These are phyloP conservation scores for Romanogobio albipinnatus DNA, from an alignment of 2,113 vertebrate species.

Conservation along the genomic window DNA sequence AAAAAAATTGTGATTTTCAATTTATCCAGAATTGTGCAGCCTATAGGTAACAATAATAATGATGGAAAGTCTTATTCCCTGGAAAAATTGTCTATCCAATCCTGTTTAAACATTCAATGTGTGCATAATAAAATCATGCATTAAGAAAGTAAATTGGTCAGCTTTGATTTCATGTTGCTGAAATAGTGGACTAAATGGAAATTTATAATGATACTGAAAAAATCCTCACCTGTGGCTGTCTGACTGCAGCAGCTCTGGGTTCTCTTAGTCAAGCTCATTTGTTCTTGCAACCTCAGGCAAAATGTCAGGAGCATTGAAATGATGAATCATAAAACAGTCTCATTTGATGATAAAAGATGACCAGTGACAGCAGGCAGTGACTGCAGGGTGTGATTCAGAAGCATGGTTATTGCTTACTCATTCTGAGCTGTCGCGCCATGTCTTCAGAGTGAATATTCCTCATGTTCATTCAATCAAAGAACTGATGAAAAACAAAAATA, in stretches of 20 bases:
- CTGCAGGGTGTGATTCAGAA: conserved; percentile 27
- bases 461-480: background rate
- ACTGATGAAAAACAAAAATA: background rate
- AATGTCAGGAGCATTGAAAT: conserved; percentile 14
- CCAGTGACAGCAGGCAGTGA: conserved; percentile 6
- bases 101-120: background rate
- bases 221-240: background rate
- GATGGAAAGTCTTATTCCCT: background rate
- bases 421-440: conserved; percentile 8
- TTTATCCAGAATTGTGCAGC: too few species aligned
- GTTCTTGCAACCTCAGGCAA: background rate
- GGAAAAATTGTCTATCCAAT: background rate
- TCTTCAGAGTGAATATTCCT: conserved; percentile 1
- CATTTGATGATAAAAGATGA: conserved; percentile 34
- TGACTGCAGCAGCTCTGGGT: background rate
- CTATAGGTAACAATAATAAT: background rate
- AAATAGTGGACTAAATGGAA: background rate
- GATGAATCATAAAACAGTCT: conserved; percentile 23
- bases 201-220: background rate
- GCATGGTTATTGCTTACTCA: conserved; percentile 24
- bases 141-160: background rate
- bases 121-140: background rate
- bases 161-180: background rate
- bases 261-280: conserved; percentile 1
- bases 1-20: too few species aligned